A percentile compares a stretch with the other conserved stretches of the same genome.
These are phyloP conservation scores for Heliothis peltigera DNA, from an alignment of 2,888 invertebrate genomes.

Conservation along the genomic window DNA sequence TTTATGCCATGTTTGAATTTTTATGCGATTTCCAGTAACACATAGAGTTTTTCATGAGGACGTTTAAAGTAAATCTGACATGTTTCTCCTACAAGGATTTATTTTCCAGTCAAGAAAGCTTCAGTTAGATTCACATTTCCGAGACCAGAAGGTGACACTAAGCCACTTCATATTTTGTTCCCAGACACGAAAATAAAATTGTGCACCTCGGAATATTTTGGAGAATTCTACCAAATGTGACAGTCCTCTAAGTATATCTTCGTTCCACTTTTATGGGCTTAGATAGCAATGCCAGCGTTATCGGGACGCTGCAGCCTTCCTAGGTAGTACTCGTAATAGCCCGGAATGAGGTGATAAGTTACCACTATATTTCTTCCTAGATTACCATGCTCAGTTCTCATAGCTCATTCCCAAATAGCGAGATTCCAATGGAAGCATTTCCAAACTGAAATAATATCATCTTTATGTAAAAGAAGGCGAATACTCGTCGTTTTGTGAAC, in stretches of 20 bases:
- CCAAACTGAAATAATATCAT: constrained; percentile 54
- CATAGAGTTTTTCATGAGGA: no score
- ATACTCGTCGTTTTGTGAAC: constrained; percentile 35
- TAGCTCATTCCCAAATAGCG: constrained; percentile 34
- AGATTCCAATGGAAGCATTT: constrained; percentile 40
- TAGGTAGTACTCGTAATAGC: constrained; percentile 11
- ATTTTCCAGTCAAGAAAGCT: not conserved
- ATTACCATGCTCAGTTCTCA: constrained; percentile 27
- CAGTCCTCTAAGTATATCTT: constrained; percentile 1
- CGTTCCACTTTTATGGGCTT: constrained; percentile 17
- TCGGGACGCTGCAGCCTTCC: constrained; percentile 23
- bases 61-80: no score
- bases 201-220: constrained; percentile 26
- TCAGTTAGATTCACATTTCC: not conserved
- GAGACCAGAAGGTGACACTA: constrained; percentile 28
- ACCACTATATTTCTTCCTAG: constrained; percentile 34
- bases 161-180: constrained; percentile 33
- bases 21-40: no score
- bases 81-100: not conserved
- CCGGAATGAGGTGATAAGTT: constrained; percentile 21
- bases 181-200: constrained; percentile 33
- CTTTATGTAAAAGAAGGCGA: constrained; percentile 47
- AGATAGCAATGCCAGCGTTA: constrained; percentile 25
- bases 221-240: constrained; percentile 21
- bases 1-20: no score